Conservation (phyloP, 1,140 invertebrate species). For the Platyscapa corneri region DNA sequence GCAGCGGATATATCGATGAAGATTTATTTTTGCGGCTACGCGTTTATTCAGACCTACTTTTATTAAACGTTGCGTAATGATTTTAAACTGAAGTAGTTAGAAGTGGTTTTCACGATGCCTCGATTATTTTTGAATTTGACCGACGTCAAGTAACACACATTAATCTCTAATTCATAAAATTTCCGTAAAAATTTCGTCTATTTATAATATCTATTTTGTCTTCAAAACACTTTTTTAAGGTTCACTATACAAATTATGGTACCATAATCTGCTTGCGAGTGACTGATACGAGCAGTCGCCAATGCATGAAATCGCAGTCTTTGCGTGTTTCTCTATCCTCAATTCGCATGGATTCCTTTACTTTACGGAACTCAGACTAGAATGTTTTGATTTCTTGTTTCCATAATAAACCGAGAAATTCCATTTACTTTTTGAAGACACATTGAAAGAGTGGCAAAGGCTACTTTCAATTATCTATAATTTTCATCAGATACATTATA, state of each 20-base stretch:
- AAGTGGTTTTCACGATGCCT: too few species aligned
- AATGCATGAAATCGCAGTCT: not conserved
- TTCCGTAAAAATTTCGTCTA: too few species aligned
- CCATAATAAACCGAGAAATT: not conserved
- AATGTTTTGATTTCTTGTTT: not conserved
- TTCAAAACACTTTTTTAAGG: not conserved
- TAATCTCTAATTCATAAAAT: too few species aligned
- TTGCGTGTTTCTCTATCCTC: not conserved
- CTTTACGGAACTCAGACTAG: not conserved
- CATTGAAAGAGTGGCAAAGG: too few species aligned
- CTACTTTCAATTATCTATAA: not conserved
- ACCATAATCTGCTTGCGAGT: not conserved
- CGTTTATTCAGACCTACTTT: too few species aligned
- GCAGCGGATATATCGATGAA: not conserved
- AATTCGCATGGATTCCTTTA: not conserved
- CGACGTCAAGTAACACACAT: too few species aligned
- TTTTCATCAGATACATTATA: not conserved
- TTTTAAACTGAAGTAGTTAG: too few species aligned
- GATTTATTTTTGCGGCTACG: too few species aligned
- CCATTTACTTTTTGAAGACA: too few species aligned
- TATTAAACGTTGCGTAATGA: too few species aligned
- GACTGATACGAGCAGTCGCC: not conserved
- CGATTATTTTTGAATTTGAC: too few species aligned
- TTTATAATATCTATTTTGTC: too few species aligned
- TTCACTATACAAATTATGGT: not conserved